Evolutionary conservation across 2,888 invertebrate species (phyloP).

Genomic region (Polydrusus cervinus): DNA sequence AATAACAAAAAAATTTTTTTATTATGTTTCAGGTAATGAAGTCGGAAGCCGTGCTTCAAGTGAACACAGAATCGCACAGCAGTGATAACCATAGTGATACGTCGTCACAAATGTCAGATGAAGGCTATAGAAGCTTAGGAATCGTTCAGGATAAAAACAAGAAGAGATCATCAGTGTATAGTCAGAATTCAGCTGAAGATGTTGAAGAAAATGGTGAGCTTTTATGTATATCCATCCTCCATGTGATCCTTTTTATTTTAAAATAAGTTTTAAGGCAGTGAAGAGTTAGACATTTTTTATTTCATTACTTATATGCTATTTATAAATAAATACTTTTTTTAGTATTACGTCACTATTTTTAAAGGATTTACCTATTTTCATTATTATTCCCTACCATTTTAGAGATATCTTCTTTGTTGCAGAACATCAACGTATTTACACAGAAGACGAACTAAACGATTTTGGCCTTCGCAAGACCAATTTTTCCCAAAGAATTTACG

Average conservation of each 20-base stretch:
- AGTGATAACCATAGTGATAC: conserved; percentile 78
- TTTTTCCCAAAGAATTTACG: conserved; percentile 78
- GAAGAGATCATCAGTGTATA: conserved; percentile 80
- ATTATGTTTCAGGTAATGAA: conserved; percentile 65
- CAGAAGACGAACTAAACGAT: conserved; percentile 79
- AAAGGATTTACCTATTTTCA: no score
- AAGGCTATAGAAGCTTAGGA: conserved; percentile 87
- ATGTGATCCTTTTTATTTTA: no score
- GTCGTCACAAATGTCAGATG: conserved; percentile 89
- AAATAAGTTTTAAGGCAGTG: no score
- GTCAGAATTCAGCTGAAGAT: conserved; percentile 83
- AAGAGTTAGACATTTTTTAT: no score
- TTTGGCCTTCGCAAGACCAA: conserved; percentile 83
- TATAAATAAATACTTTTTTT: no score
- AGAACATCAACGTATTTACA: conserved; percentile 79
- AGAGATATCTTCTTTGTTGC: conserved; percentile 56
- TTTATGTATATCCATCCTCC: not conserved
- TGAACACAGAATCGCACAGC: conserved; percentile 63
- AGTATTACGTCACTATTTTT: no score
- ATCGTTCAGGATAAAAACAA: conserved; percentile 75
- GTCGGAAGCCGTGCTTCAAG: conserved; percentile 69
- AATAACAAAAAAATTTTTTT: not conserved
- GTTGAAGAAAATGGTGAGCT: conserved; percentile 80
- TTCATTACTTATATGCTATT: no score
- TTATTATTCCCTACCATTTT: no score